Conservation (phyloP, 1,140 invertebrate species). For the Colletes latitarsis region DNA sequence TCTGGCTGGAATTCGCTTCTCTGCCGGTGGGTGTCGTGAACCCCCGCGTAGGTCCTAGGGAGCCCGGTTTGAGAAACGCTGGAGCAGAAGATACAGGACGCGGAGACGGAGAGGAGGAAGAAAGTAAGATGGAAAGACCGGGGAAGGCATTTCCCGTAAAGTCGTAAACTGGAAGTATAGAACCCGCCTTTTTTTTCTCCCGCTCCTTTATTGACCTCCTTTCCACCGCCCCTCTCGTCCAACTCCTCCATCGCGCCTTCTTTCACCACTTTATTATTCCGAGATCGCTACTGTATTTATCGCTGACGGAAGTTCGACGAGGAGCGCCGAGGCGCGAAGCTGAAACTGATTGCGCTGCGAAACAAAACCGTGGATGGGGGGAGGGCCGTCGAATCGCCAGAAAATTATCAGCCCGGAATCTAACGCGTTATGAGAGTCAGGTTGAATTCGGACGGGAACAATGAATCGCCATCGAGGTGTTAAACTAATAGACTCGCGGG, state of each 20-base stretch:
- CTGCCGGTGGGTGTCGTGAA: too few relatives aligned
- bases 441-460: slow-evolving; percentile 18
- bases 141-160: neutral
- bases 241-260: neutral
- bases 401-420: slow-evolving; percentile 22
- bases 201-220: neutral
- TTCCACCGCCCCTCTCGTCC: neutral
- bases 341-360: slow-evolving; percentile 39
- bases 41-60: neutral
- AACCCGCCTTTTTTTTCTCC: neutral
- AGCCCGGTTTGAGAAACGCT: neutral
- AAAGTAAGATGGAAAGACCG: neutral
- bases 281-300: slow-evolving; percentile 38
- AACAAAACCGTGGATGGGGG: slow-evolving; percentile 8
- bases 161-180: slow-evolving; percentile 19
- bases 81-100: too few relatives aligned
- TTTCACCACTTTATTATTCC: slow-evolving; percentile 41
- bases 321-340: slow-evolving; percentile 27
- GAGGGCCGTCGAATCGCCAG: neutral
- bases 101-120: neutral
- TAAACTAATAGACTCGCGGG: neutral
- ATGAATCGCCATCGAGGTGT: slow-evolving; percentile 6
- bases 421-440: slow-evolving; percentile 18
- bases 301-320: slow-evolving; percentile 31
- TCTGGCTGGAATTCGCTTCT: too few relatives aligned